Evolutionary conservation across 2,113 vertebrate species (phyloP), one percentile per base, ranked within the genome.

Genomic region (Pangasianodon gigas): DNA sequence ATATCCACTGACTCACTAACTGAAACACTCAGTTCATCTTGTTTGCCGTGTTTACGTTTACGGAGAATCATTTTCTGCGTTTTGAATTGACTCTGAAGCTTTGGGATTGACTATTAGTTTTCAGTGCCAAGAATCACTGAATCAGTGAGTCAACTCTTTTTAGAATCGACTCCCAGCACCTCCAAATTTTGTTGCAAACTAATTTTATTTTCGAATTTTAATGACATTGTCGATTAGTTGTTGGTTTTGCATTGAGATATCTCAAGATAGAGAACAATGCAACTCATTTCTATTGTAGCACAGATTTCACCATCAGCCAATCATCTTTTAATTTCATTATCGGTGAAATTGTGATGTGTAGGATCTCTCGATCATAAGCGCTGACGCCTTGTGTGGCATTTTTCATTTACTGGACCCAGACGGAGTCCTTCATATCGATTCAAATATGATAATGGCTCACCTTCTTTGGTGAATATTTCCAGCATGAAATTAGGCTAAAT

Each of bases 401-500:
- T 19, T 29, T 14, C 51, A 37, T 54, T 48, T 54, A 26, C 67
- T 7, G 32, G 26, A 41, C 65, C 92, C 67, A 71, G 89, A 89
- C 10, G 3, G 79, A 32, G 62, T 75, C 14, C 81, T 29, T 3
- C 91, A 94, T 90, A 93, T 91, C 92, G 94, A 93, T 90, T 88
- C 56, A 90, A 95, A 84, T 83, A 16, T 54, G 85, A 74, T 81
- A 87, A 91, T 90, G 91, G 89, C 94, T 91, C 92, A 80, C 89
- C 89, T 92, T 91, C 93, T 89, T 88, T 93, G 90, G 91, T 88
- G 91, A 93, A 93, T 91, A 93, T 94, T 91, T 90, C 91, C 92
- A 93, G 92, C 91, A 94, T 94, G 90, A 92, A 90, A 91, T 93
- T 90, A 93, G 89, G 92, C 92, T 92, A 95, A 89, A 92, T 90